Conservation (phyloP, 2,888 invertebrate genomes). For the Drosophila borborema region DNA sequence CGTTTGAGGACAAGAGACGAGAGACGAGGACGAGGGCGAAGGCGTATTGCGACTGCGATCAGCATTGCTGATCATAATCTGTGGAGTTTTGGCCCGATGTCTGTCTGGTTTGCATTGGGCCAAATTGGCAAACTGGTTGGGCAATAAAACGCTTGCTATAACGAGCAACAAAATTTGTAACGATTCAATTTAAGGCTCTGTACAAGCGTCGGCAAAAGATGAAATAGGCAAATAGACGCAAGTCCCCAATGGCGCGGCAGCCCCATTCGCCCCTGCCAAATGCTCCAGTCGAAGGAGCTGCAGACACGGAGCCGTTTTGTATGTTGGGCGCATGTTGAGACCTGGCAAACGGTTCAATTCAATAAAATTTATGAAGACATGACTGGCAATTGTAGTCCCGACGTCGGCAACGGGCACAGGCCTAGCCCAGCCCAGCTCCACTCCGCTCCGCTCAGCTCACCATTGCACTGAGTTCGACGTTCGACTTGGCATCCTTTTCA, state of each 20-base stretch:
- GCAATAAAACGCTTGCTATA: slow-evolving; percentile 83
- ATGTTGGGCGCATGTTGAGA: slow-evolving; percentile 67
- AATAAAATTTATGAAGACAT: slow-evolving; percentile 80
- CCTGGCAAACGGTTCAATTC: slow-evolving; percentile 65
- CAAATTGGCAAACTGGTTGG: slow-evolving; percentile 67
- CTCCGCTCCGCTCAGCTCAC: not conserved
- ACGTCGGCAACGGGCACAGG: slow-evolving; percentile 36
- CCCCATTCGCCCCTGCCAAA: not conserved
- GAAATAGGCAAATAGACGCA: slow-evolving; percentile 77
- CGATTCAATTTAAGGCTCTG: slow-evolving; percentile 82
- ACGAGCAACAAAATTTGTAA: slow-evolving; percentile 83
- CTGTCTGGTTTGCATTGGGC: slow-evolving; percentile 62
- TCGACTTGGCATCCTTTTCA: slow-evolving; percentile 57
- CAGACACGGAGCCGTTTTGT: slow-evolving; percentile 67
- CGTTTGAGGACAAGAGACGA: slow-evolving; percentile 32
- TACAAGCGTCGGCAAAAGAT: slow-evolving; percentile 80
- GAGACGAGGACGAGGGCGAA: slow-evolving; percentile 20
- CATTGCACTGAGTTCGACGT: slow-evolving; percentile 38
- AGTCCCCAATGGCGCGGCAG: slow-evolving; percentile 41
- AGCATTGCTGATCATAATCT: slow-evolving; percentile 67
- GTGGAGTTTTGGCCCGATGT: slow-evolving; percentile 36
- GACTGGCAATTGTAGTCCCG: slow-evolving; percentile 78
- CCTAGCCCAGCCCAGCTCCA: not conserved
- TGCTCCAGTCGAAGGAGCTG: slow-evolving; percentile 25
- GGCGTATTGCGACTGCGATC: slow-evolving; percentile 44